phyloP scores from a whole-genome alignment of 2,113 vertebrate genomes.

The Marcusenius ussheri region DNA sequence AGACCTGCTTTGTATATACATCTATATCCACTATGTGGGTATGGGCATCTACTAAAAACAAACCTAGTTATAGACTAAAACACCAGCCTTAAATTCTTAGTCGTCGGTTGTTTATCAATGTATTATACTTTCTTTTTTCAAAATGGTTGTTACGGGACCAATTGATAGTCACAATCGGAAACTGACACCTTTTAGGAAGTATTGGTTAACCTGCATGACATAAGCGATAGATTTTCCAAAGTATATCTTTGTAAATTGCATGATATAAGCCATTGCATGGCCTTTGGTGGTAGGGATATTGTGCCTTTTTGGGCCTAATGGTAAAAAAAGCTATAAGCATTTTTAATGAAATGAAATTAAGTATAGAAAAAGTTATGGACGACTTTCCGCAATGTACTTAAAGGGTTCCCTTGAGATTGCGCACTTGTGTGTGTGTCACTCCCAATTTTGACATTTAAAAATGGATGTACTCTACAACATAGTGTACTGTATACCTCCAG shows the following conservation, averaged over 20 bases:
- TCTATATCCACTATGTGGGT: conserved; percentile 4
- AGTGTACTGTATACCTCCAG: neutral
- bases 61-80: neutral
- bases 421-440: neutral
- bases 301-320: neutral
- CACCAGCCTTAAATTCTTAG: conserved; percentile 15
- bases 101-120: neutral
- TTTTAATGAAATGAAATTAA: neutral
- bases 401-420: neutral
- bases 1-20: neutral
- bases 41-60: neutral
- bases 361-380: neutral
- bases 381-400: neutral
- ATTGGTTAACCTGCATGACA: conserved; percentile 8
- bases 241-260: conserved; percentile 27
- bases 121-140: neutral
- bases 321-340: neutral
- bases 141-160: neutral
- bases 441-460: neutral
- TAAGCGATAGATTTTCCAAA: neutral
- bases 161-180: neutral
- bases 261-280: conserved; percentile 38
- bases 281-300: conserved; percentile 12
- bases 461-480: neutral
- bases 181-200: neutral